Percentiles rank a stretch among this genome's conserved stretches.
Evolutionary conservation across 2,888 invertebrate genomes (phyloP).

Genomic region (Pseudanteris insignis): DNA sequence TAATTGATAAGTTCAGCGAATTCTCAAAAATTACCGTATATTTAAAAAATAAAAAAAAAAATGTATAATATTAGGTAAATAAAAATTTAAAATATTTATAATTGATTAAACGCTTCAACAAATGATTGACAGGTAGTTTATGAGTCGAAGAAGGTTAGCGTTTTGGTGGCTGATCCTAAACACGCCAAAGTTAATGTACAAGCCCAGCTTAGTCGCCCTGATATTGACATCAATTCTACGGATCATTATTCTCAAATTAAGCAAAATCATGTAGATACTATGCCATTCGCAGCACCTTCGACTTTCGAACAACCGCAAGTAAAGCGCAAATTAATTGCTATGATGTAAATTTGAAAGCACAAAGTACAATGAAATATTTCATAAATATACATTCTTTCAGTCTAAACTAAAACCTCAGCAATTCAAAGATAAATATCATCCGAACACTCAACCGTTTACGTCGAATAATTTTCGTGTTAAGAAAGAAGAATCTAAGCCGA

Average conservation of each 20-base stretch:
- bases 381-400: conserved; percentile 38
- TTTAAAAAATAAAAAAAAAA: background rate
- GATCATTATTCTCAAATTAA: conserved; percentile 39
- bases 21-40: too few relatives aligned
- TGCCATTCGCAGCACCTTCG: conserved; percentile 49
- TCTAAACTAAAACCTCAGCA: conserved; percentile 45
- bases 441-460: conserved; percentile 53
- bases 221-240: conserved; percentile 41
- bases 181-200: conserved; percentile 73
- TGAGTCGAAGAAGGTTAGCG: conserved; percentile 75
- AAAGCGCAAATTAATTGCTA: conserved; percentile 13
- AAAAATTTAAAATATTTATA: background rate
- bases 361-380: background rate
- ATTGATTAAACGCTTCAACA: background rate
- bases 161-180: conserved; percentile 74
- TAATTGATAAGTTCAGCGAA: too few relatives aligned
- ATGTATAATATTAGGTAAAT: background rate
- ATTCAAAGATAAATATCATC: conserved; percentile 47
- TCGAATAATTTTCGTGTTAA: conserved; percentile 46
- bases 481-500: conserved; percentile 49
- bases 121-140: conserved; percentile 72
- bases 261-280: conserved; percentile 48
- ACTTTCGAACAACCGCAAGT: conserved; percentile 54
- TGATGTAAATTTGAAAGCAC: background rate
- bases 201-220: conserved; percentile 51